Percentiles rank a stretch among this genome's conserved stretches.
phyloP scores from a whole-genome alignment of 2,888 invertebrate species.

The Thereva nobilitata region DNA sequence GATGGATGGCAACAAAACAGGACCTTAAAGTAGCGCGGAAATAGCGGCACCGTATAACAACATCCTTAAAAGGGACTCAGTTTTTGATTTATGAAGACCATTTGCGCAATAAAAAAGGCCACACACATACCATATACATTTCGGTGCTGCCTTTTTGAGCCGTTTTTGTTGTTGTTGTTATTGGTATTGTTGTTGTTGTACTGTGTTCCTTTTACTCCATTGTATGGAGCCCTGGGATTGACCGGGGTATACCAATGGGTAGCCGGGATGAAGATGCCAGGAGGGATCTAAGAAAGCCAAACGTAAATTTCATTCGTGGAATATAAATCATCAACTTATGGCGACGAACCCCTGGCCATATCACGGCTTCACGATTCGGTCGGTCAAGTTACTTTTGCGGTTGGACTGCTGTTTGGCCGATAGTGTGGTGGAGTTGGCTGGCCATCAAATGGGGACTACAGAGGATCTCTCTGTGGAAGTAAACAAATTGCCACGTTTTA shows the following conservation, averaged over 20 bases:
- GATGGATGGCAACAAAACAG: slow-evolving; percentile 4
- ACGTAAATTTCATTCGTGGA: slow-evolving; percentile 30
- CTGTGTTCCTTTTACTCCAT: not conserved
- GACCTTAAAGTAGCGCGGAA: slow-evolving; percentile 17
- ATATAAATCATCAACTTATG: slow-evolving; percentile 32
- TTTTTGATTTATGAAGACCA: slow-evolving; percentile 26
- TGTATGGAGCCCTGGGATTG: not conserved
- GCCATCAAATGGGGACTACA: not conserved
- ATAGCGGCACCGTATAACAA: slow-evolving; percentile 29
- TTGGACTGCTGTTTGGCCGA: slow-evolving; percentile 15
- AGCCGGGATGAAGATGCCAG: slow-evolving; percentile 21
- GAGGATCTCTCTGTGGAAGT: not conserved
- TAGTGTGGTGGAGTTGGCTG: slow-evolving; percentile 3
- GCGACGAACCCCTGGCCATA: slow-evolving; percentile 15
- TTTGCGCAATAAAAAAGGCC: slow-evolving; percentile 27
- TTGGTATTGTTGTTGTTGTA: too few species aligned
- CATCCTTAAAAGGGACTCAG: slow-evolving; percentile 32
- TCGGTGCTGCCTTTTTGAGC: not conserved
- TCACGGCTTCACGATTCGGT: not conserved
- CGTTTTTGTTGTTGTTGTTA: too few species aligned
- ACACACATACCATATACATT: slow-evolving; percentile 12
- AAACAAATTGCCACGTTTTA: slow-evolving; percentile 34
- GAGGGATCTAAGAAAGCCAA: slow-evolving; percentile 28
- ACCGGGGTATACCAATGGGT: not conserved
- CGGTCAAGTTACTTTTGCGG: slow-evolving; percentile 17